phyloP scores from a whole-genome alignment of 2,888 invertebrate species.

The Hirtodrosophila cameraria region DNA sequence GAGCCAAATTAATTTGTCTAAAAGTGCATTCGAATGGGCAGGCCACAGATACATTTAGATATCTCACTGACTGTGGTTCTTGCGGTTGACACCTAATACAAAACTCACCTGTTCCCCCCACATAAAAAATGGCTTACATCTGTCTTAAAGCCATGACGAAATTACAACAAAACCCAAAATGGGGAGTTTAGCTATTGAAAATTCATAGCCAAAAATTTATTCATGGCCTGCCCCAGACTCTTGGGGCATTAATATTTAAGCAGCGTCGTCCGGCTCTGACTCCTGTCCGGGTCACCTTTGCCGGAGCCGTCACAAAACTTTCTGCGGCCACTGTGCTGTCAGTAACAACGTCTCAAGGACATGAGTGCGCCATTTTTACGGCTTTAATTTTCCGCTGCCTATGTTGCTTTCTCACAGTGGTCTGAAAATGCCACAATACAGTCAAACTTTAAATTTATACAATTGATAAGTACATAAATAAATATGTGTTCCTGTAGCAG shows the following conservation, averaged over 20 bases:
- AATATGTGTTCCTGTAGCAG: no score
- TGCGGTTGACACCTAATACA: constrained; percentile 64
- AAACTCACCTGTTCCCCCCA: constrained; percentile 25
- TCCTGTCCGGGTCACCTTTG: constrained; percentile 62
- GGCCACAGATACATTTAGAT: constrained; percentile 21
- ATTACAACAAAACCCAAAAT: constrained; percentile 33
- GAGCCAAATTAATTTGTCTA: constrained; percentile 64
- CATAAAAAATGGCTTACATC: not conserved
- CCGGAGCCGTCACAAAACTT: constrained; percentile 62
- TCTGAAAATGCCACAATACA: not conserved
- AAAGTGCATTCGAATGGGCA: constrained; percentile 42
- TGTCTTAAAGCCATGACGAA: constrained; percentile 56
- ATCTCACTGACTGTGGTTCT: constrained; percentile 21
- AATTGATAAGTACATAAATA: no score
- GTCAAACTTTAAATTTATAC: no score
- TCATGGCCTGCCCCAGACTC: constrained; percentile 75
- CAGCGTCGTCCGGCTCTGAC: constrained; percentile 59
- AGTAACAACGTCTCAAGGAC: constrained; percentile 69
- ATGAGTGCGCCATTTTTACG: constrained; percentile 69
- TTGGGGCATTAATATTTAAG: constrained; percentile 72
- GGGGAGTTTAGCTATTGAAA: constrained; percentile 65
- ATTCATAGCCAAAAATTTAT: constrained; percentile 83
- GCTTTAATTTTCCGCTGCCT: constrained; percentile 59
- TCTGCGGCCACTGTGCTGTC: constrained; percentile 56
- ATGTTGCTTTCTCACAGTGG: constrained; percentile 18